phyloP scores from a whole-genome alignment of 1,140 invertebrate species.

The Drosophila subobscura region DNA sequence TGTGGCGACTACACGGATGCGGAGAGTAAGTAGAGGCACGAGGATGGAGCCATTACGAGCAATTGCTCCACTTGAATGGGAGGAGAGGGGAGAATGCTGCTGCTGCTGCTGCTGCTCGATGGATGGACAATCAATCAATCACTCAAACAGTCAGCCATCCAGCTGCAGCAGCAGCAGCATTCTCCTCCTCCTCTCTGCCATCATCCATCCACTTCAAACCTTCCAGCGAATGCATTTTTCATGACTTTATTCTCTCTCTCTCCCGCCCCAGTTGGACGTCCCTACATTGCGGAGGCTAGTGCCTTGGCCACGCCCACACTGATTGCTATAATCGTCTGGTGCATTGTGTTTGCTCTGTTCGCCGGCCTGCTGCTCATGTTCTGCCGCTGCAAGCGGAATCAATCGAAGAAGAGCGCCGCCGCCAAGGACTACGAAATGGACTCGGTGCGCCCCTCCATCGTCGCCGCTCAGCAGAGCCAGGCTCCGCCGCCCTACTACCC shows the following conservation, averaged over 20 bases:
- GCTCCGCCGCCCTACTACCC: conserved; percentile 93
- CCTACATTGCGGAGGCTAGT: conserved; percentile 91
- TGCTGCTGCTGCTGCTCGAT: conserved; percentile 21
- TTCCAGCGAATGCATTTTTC: conserved; percentile 74
- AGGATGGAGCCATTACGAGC: conserved; percentile 65
- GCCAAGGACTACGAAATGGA: conserved; percentile 96
- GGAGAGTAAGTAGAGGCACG: conserved; percentile 87
- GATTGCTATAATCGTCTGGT: conserved; percentile 92
- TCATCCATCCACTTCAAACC: conserved; percentile 65
- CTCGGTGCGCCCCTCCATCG: conserved; percentile 90
- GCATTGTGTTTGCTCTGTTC: conserved; percentile 91
- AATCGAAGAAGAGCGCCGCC: conserved; percentile 90
- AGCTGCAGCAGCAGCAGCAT: conserved; percentile 9
- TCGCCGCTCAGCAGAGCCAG: conserved; percentile 89
- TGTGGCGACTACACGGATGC: conserved; percentile 93
- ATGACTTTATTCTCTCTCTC: conserved; percentile 62
- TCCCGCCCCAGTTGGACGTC: conserved; percentile 87
- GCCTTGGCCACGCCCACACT: conserved; percentile 90
- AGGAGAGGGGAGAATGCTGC: not conserved
- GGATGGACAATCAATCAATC: conserved; percentile 62
- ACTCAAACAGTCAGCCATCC: conserved; percentile 38
- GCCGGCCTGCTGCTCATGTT: conserved; percentile 91
- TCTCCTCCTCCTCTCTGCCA: conserved; percentile 4
- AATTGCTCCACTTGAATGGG: conserved; percentile 69
- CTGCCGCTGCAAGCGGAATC: conserved; percentile 92